Conservation (phyloP, 1,140 invertebrate genomes). For the Manduca sexta region DNA sequence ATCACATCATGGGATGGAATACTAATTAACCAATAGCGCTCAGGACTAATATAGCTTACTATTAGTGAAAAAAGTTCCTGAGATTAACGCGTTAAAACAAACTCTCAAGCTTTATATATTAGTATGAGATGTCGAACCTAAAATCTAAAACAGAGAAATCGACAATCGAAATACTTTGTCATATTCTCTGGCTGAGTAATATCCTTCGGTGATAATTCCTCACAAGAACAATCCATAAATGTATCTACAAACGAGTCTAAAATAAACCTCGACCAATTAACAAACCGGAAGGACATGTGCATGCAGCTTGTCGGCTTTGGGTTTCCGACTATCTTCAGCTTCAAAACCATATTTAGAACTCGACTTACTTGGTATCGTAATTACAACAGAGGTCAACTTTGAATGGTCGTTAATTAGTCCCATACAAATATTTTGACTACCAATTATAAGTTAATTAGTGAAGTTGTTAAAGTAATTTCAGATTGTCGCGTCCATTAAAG, state of each 20-base stretch:
- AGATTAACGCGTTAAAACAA: too few species aligned
- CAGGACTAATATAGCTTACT: too few species aligned
- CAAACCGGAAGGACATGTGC: conserved; percentile 44
- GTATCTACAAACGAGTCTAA: conserved; percentile 10
- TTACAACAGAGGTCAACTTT: background rate
- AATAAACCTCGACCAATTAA: conserved; percentile 22
- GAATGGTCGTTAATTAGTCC: background rate
- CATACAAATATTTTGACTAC: conserved; percentile 20
- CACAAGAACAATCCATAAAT: background rate
- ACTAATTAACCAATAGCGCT: too few species aligned
- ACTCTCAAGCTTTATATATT: too few species aligned
- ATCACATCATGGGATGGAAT: too few species aligned
- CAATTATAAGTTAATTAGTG: conserved; percentile 23
- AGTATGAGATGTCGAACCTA: too few species aligned
- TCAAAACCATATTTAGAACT: background rate
- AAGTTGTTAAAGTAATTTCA: conserved; percentile 11
- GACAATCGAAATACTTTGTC: too few species aligned
- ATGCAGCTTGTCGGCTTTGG: conserved; percentile 41
- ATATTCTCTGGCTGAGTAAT: too few species aligned
- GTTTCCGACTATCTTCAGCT: conserved; percentile 23
- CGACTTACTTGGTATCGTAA: background rate
- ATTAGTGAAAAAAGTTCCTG: too few species aligned
- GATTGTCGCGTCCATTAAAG: background rate
- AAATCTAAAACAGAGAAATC: too few species aligned
- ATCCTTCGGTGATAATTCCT: background rate